Conservation (phyloP, 1,140 invertebrate species). For the Elymnias hypermnestra region DNA sequence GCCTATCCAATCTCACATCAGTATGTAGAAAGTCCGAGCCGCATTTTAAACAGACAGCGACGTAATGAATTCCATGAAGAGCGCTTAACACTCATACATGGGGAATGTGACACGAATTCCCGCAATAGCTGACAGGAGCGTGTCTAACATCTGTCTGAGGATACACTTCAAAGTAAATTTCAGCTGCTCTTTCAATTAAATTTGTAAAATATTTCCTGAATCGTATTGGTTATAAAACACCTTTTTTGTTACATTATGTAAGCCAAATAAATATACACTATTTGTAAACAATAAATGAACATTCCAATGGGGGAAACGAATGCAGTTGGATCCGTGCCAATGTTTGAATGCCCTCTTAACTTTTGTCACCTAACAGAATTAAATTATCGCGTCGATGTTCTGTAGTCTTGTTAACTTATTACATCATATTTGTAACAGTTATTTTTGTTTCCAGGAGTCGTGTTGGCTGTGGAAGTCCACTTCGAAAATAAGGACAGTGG, state of each 20-base stretch:
- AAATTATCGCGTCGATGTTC: conserved; percentile 23
- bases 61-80: conserved; percentile 35
- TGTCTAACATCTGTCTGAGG: conserved; percentile 22
- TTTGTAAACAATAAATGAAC: conserved; percentile 58
- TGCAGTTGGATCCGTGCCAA: conserved; percentile 53
- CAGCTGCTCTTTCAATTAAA: conserved; percentile 20
- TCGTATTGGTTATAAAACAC: too few species aligned
- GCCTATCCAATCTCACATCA: too few species aligned
- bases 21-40: background rate
- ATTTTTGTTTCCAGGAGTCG: conserved; percentile 58
- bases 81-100: conserved; percentile 21
- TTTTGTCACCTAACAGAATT: conserved; percentile 46
- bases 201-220: too few species aligned
- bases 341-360: conserved; percentile 53
- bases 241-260: too few species aligned
- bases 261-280: conserved; percentile 19
- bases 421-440: conserved; percentile 2
- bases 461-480: conserved; percentile 84
- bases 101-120: conserved; percentile 43
- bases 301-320: conserved; percentile 34
- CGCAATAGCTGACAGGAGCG: conserved; percentile 33
- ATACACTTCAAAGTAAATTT: conserved; percentile 25
- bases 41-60: conserved; percentile 8
- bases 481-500: conserved; percentile 93
- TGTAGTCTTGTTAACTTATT: background rate